Evolutionary conservation across 2,113 vertebrate genomes (phyloP), one percentile per base, ranked within the genome.

Genomic region (Macaca mulatta): DNA sequence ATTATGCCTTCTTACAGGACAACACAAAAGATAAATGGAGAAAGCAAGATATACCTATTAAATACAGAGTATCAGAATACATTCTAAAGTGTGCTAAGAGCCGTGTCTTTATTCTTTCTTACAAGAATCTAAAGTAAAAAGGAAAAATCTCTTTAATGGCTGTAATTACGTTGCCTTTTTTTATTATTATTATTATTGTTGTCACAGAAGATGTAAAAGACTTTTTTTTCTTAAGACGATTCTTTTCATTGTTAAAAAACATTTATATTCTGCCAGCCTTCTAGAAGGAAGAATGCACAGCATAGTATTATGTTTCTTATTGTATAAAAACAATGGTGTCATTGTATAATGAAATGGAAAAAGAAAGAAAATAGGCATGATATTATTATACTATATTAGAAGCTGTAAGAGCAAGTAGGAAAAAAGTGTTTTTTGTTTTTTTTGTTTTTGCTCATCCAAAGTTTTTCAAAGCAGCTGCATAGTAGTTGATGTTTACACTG

Each of bases 1-100:
- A 80, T 30, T 64, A 52, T 57, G 69, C 4, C 40, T 86, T 89
- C 79, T 96, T 87, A 93, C 92, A 97, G 75, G 88, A 88, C n/a
- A 97, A 50, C 84, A 98, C 89, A 97, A 97, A 98, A 93, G 61
- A 97, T 97, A 97, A 94, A 75, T 92, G 35, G 25, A 83, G 70
- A 97, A 96, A 98, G 50, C 30, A 93, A 97, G 93, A 74, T 93
- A 92, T 1, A 40, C 35, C 81, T 95, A 90, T 98, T 90, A 98
- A 97, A 87, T 67, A 94, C 16, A 97, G 4, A 27, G 70, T 59
- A 98, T 94, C 94, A 97, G 74, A 98, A 96, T 64, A 79, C 32
- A 55, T 91, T 52, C 83, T 38, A 96, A 98, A 97, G 32, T 94
- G 50, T 90, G 55, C 83, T 94, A 93, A 91, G 92, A 48, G 50